These are phyloP conservation scores for Ptychochromis oligacanthus DNA, from an alignment of 2,113 vertebrate species.

Conservation along the genomic window DNA sequence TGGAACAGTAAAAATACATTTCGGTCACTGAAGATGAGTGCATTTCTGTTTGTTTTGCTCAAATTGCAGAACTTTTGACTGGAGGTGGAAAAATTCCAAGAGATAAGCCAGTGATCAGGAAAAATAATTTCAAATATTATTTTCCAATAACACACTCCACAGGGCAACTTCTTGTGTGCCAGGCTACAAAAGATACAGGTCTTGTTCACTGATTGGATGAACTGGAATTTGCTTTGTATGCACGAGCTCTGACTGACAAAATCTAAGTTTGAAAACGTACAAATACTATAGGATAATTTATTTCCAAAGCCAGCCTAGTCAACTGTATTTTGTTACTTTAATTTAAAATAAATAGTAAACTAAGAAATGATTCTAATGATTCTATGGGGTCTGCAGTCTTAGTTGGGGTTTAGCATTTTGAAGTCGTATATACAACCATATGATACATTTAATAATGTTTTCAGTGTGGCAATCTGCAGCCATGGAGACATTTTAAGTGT, in stretches of 20 bases:
- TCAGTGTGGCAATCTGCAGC: neutral
- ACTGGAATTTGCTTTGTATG: conserved; percentile 36
- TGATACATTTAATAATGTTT: neutral
- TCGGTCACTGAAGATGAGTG: conserved; percentile 73
- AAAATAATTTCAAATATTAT: conserved; percentile 83
- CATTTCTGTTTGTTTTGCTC: conserved; percentile 79
- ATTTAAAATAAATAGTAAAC: neutral
- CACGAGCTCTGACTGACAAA: conserved; percentile 16
- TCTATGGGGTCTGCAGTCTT: neutral
- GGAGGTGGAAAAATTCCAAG: conserved; percentile 81
- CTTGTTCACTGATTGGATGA: conserved; percentile 56
- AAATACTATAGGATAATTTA: conserved; percentile 6
- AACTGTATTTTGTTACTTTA: neutral
- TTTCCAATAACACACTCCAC: conserved; percentile 81
- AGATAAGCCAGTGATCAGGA: conserved; percentile 85
- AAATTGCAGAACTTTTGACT: conserved; percentile 75
- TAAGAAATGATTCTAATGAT: neutral
- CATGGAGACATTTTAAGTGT: neutral
- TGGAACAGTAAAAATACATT: conserved; percentile 81
- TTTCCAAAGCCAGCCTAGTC: conserved; percentile 4
- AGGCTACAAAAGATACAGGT: conserved; percentile 64
- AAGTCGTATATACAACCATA: neutral
- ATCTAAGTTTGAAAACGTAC: conserved; percentile 20
- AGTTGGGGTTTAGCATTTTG: neutral
- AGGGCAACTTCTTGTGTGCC: conserved; percentile 65